Conservation (phyloP, 2,113 vertebrate species). For the Corynorhinus townsendii region DNA sequence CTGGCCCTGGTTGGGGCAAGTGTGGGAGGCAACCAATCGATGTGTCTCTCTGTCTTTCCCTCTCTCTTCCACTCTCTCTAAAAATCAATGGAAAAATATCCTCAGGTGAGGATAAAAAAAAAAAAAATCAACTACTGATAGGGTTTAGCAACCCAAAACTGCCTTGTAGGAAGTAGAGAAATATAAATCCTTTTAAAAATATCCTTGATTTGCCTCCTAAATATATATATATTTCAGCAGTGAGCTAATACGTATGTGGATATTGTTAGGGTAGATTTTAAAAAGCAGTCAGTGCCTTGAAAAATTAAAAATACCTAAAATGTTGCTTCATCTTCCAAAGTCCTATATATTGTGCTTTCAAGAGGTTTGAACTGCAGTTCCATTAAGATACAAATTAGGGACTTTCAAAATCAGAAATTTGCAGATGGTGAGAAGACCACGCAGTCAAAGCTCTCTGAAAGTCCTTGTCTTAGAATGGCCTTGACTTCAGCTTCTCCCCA, state of each 20-base stretch:
- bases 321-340: background rate
- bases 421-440: background rate
- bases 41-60: no score
- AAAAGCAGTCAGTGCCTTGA: background rate
- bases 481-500: background rate
- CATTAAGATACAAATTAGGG: slow-evolving; percentile 5
- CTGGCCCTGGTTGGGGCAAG: no score
- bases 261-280: background rate
- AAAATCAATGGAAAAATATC: no score
- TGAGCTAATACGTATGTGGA: background rate
- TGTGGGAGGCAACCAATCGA: no score
- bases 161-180: background rate
- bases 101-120: no score
- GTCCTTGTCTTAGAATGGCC: background rate
- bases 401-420: slow-evolving; percentile 7
- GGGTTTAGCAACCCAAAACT: background rate
- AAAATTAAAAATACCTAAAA: background rate
- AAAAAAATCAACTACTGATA: background rate
- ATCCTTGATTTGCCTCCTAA: background rate
- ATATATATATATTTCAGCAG: background rate
- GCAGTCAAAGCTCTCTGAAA: background rate
- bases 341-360: background rate
- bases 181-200: background rate
- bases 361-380: background rate
- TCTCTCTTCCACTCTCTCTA: no score